A percentile compares a stretch with the other conserved stretches of the same genome.
phyloP scores from a whole-genome alignment of 2,113 vertebrate genomes.

The Vireo altiloquus region DNA sequence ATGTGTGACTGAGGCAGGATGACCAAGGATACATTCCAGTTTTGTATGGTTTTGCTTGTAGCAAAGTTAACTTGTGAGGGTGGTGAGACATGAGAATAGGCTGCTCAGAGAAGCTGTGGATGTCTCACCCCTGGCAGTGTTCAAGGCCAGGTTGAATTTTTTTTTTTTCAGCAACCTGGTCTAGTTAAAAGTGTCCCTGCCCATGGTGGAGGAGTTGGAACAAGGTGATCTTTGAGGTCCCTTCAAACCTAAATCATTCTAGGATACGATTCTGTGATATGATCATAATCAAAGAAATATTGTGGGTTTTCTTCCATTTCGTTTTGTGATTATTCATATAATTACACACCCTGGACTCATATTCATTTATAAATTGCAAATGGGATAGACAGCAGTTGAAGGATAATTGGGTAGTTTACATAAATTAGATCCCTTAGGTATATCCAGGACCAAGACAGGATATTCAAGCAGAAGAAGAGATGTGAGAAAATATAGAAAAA shows the following conservation, averaged over 20 bases:
- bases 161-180: background rate
- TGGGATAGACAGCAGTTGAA: background rate
- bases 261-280: background rate
- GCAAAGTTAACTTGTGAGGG: slow-evolving; percentile 11
- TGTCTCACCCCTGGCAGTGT: background rate
- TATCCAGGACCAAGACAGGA: background rate
- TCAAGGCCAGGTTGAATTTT: background rate
- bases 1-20: accelerated
- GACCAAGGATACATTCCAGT: background rate
- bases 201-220: background rate
- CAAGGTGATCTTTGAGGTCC: background rate
- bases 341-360: background rate
- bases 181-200: background rate
- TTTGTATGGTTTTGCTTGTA: background rate
- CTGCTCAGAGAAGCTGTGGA: background rate
- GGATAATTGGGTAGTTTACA: slow-evolving; percentile 11
- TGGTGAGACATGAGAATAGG: background rate
- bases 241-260: background rate
- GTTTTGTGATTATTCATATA: slow-evolving; percentile 37
- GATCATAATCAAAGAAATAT: slow-evolving; percentile 30
- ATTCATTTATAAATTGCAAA: slow-evolving; percentile 36
- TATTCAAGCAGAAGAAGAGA: background rate
- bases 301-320: background rate
- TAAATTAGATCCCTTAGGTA: slow-evolving; percentile 11
- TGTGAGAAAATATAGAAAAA: background rate